Base-by-base conservation (phyloP, 2,888 invertebrate species). In the Drosophila koepferae region DNA sequence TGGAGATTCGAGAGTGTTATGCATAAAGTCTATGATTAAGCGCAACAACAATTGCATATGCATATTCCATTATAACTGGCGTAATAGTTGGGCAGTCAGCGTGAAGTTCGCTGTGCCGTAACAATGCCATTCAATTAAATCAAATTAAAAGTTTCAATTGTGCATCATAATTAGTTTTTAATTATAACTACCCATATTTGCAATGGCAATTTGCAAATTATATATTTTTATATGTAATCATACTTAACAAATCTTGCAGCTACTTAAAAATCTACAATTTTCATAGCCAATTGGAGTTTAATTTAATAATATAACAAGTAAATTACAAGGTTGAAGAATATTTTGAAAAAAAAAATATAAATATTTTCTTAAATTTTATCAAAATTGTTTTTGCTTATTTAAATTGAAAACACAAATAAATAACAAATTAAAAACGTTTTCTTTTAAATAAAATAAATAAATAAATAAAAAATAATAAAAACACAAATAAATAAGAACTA, bases 91-190 rank as follows among this genome's bases (percentile, higher is more conserved):
- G 54, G 77, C 85, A 81, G n/a, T 14, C 31, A 77, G 70, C 86
- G 77, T 87, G 85, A 86, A 82, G 81, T 80, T 82, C 77, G 65
- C 65, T 68, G 74, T 73, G 80, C 68, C 78, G 73, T 66, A 71
- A 81, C 86, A 83, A 83, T 74, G 51, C 63, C 62, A 79, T 86
- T 87, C 79, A 84, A 84, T 85, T 85, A 82, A 73, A 71, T 63
- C 56, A 55, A 77, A 83, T 81, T 76, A 67, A 51, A 67, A 74
- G 66, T 63, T 72, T 63, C 66, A 64, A 56, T 69, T 81, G 72
- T 63, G 49, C 38, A 31, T 63, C 51, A 56, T 56, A 65, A 68
- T 65, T 58, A 18, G 18, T 56, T 8, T 72, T 70, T 66, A 63
- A 67, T 58, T 55, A 36, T 12, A 59, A 44, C 51, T 53, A 55